These are phyloP conservation scores for Sinocyclocheilus grahami DNA, from an alignment of 2,113 vertebrate species.

Conservation along the genomic window DNA sequence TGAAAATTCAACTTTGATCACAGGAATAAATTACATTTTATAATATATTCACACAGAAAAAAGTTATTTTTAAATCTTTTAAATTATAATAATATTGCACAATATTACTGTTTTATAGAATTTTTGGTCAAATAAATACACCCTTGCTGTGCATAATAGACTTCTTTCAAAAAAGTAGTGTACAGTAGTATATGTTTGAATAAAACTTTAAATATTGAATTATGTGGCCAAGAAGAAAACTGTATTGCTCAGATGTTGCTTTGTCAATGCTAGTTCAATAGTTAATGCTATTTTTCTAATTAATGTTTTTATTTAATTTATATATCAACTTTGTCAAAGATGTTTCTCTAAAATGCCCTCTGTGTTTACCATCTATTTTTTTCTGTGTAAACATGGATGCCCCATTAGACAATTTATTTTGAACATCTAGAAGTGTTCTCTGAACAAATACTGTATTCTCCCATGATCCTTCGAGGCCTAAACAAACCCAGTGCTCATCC, in stretches of 20 bases:
- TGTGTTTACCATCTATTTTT: background rate
- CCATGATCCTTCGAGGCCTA: background rate
- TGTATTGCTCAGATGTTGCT: background rate
- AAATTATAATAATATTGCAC: background rate
- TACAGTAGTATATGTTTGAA: background rate
- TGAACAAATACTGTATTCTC: background rate
- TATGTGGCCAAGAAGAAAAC: background rate
- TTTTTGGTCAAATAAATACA: background rate
- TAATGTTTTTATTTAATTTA: background rate
- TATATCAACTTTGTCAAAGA: background rate
- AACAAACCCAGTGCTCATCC: background rate
- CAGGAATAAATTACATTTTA: background rate
- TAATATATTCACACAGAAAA: background rate
- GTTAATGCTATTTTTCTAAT: too few relatives aligned
- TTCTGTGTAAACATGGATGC: background rate
- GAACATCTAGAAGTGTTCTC: background rate
- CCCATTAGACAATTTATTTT: background rate
- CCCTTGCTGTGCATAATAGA: background rate
- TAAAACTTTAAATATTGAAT: background rate
- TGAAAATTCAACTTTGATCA: background rate
- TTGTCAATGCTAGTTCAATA: too few relatives aligned
- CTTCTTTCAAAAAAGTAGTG: background rate
- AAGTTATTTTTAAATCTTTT: background rate
- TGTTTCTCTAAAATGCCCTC: background rate
- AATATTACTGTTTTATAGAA: background rate